Percentiles rank a stretch among this genome's conserved stretches.
Conservation (phyloP, 2,888 invertebrate genomes). For the Deroplatys truncata region DNA sequence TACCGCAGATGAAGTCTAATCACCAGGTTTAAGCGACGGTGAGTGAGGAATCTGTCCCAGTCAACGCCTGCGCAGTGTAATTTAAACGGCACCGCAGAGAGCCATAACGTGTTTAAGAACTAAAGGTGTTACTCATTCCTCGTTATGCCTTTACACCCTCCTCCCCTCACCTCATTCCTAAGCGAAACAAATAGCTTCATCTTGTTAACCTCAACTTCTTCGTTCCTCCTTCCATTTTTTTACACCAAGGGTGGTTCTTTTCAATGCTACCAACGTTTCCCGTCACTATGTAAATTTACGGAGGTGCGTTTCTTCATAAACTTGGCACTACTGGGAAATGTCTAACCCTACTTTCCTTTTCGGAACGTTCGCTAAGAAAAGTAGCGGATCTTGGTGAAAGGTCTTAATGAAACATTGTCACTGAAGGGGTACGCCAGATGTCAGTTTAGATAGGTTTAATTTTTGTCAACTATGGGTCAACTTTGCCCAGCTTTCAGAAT, state of each 20-base stretch:
- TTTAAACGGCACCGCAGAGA: conserved; percentile 24
- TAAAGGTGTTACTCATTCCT: conserved; percentile 12
- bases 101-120: conserved; percentile 23
- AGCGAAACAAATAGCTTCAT: conserved; percentile 12
- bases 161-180: neutral
- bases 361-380: neutral
- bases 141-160: neutral
- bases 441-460: too few species aligned
- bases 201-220: neutral
- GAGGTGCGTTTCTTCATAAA: neutral
- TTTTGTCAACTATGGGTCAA: too few species aligned
- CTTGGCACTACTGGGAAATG: neutral
- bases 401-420: too few species aligned
- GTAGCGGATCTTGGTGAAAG: neutral
- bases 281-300: neutral
- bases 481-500: too few species aligned
- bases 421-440: too few species aligned
- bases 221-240: neutral
- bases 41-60: neutral
- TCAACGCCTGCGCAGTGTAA: neutral
- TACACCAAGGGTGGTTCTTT: neutral
- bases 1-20: too few species aligned
- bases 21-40: too few species aligned
- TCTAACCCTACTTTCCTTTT: neutral
- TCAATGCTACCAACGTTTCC: neutral